phyloP scores from a whole-genome alignment of 2,113 vertebrate genomes.

The Anguilla rostrata region DNA sequence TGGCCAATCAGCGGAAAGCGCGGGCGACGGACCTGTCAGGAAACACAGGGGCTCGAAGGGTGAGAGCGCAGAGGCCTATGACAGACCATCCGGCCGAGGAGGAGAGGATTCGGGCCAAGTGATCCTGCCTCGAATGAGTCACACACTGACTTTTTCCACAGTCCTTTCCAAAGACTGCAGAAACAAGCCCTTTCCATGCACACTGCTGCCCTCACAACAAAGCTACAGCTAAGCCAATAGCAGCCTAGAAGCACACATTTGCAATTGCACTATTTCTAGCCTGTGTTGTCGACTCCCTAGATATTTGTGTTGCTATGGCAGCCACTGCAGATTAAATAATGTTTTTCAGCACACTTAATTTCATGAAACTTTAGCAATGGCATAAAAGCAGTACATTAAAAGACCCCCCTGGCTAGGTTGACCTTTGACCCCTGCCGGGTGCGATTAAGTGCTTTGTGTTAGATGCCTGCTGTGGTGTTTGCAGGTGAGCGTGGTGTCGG shows the following conservation, averaged over 20 bases:
- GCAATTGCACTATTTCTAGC: constrained; percentile 16
- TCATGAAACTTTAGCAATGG: constrained; percentile 22
- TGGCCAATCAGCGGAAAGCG: constrained; percentile 93
- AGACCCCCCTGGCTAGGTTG: background rate
- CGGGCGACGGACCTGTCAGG: constrained; percentile 79
- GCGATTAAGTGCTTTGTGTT: background rate
- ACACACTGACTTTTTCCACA: background rate
- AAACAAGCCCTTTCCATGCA: background rate
- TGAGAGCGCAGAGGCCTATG: constrained; percentile 55
- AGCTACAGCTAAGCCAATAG: background rate
- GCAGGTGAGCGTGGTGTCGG: constrained; percentile 93
- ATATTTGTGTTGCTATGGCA: constrained; percentile 59
- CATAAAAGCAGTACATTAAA: background rate
- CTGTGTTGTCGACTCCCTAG: constrained; percentile 38
- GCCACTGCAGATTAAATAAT: constrained; percentile 64
- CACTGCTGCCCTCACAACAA: background rate
- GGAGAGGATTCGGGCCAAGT: background rate
- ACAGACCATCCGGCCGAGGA: background rate
- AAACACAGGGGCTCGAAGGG: constrained; percentile 84
- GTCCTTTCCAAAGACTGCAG: background rate
- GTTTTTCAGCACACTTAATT: constrained; percentile 57
- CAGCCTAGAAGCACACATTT: background rate
- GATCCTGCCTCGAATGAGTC: constrained; percentile 6
- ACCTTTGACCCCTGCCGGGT: background rate
- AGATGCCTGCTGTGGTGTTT: background rate